Base-by-base conservation (phyloP, 1,140 invertebrate genomes). In the Triops longicaudatus region DNA sequence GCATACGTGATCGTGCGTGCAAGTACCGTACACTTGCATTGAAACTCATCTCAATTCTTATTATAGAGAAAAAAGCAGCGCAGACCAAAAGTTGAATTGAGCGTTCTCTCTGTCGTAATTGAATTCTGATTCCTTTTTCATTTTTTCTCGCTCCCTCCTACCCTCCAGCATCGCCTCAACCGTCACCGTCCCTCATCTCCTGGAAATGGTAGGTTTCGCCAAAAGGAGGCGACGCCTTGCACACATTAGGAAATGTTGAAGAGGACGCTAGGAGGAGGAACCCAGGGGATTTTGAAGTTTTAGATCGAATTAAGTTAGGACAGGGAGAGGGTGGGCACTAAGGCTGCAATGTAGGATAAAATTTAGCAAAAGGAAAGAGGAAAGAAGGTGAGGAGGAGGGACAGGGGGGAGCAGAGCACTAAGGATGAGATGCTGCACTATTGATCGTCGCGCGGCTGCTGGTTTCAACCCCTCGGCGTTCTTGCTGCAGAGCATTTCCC, bases 221-320 rank as follows among this genome's bases (percentile, higher is more conserved):
- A 63, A 63, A 63, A 63, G 50, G 50, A 44, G 43, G 5, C 43
- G 43, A 44, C 11, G 43, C 11, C 50, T 63, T 63, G 50, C 50
- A 63, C 50, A 63, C 50, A 22, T 63, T 63, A 63, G 17, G 17
- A 14, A 63, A 63, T 22, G 50, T 22, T 63, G 50, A 63, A 63
- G 50, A 63, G 50, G 50, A 63, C 50, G 50, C 50, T 63, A 22
- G 50, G 50, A 63, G 50, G 50, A 63, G 50, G 50, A 63, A 63
- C 50, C 50, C 50, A 63, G 14, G 50, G 50, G 50, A 63, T 63
- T 63, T 63, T 63, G 11, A 63, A 63, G 50, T 63, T 63, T 63
- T 63, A 63, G 50, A 63, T 63, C 50, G 50, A 63, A 63, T 63
- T 63, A 63, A 63, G 50, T 63, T 63, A 63, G 50, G 50, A 63